Conservation (phyloP, 2,113 vertebrate genomes). For the Pan paniscus region DNA sequence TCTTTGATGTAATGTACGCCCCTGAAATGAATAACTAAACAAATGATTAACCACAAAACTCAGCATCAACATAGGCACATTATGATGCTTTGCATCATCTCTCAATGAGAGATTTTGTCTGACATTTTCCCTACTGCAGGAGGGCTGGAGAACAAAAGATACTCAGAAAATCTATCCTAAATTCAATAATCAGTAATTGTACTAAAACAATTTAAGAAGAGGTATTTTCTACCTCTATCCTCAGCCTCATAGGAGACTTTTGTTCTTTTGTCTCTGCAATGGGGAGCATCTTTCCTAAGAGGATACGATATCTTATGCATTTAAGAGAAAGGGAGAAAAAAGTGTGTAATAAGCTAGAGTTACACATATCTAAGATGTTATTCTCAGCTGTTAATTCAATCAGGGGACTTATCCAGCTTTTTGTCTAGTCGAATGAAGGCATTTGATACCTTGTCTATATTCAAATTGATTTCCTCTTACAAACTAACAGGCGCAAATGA, state of each 20-base stretch:
- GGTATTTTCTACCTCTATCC: neutral
- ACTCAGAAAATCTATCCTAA: neutral
- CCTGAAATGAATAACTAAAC: neutral
- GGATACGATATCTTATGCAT: neutral
- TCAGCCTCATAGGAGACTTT: neutral
- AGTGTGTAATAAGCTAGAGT: conserved; percentile 8
- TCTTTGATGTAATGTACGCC: neutral
- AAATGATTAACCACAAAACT: neutral
- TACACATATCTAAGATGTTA: neutral
- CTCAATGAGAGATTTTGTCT: neutral
- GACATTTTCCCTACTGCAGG: neutral
- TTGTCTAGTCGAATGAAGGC: conserved; percentile 41
- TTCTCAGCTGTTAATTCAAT: conserved; percentile 32
- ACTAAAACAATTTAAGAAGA: neutral
- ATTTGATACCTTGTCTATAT: conserved; percentile 56
- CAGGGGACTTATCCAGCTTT: conserved; percentile 22
- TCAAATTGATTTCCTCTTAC: conserved; percentile 54
- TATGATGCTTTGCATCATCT: neutral
- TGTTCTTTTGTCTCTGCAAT: neutral
- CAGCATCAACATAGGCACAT: neutral
- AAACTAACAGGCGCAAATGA: conserved; percentile 55
- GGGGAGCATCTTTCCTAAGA: neutral
- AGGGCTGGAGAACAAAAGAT: neutral
- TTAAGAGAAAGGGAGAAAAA: neutral
- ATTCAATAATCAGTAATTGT: neutral